These are phyloP conservation scores for Bergia puertoricense DNA, from an alignment of 92 coral and sea anemone genomes.

Conservation along the genomic window DNA sequence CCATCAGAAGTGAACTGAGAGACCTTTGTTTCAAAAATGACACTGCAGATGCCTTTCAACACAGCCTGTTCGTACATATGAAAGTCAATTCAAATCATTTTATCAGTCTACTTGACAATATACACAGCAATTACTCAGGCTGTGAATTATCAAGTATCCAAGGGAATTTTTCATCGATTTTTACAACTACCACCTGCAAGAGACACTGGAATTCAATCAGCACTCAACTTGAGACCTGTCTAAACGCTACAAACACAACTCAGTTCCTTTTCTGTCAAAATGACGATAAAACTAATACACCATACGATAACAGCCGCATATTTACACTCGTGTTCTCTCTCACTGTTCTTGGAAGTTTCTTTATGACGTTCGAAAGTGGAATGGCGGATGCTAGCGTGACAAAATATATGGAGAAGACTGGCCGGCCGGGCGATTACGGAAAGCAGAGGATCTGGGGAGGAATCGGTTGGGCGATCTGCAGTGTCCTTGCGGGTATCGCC, in stretches of 20 bases:
- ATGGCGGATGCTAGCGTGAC: constrained; percentile 38
- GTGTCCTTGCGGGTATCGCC: constrained; percentile 50
- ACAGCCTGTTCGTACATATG: not conserved
- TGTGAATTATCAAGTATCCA: not conserved
- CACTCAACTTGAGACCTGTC: not conserved
- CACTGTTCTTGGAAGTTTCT: constrained; percentile 20
- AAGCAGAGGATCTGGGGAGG: constrained; percentile 45
- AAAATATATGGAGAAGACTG: constrained; percentile 31
- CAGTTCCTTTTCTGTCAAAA: constrained; percentile 9
- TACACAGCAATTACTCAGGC: not conserved
- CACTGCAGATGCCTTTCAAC: not conserved
- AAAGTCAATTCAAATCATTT: not conserved
- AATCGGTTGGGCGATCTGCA: constrained; percentile 30
- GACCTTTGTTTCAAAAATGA: not conserved
- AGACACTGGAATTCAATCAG: not conserved
- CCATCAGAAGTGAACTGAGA: not conserved
- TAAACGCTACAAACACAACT: not conserved
- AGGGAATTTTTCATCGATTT: not conserved
- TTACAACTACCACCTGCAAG: constrained; percentile 12
- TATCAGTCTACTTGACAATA: not conserved
- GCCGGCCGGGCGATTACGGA: constrained; percentile 36
- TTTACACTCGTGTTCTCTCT: not conserved
- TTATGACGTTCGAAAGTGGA: constrained; percentile 20
- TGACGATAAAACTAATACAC: not conserved
- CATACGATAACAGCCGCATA: not conserved